Evolutionary conservation across 2,113 vertebrate species (phyloP).

Genomic region (Ia io): DNA sequence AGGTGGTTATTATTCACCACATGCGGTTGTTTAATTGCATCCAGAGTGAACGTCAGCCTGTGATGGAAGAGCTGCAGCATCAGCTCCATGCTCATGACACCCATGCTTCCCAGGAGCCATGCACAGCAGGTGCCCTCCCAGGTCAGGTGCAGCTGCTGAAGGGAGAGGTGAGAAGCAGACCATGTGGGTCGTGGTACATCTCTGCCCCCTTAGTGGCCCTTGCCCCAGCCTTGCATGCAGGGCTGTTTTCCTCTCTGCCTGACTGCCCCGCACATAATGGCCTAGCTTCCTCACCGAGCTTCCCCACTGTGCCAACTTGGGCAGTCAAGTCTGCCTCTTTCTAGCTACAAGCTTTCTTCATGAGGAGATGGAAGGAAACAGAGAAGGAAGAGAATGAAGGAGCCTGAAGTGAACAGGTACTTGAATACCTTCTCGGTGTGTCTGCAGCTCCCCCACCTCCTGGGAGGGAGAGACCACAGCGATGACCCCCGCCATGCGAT

Average conservation of each 20-base stretch:
- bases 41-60: not conserved
- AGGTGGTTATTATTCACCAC: not conserved
- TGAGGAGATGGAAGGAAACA: not conserved
- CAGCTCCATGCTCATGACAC: not conserved
- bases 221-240: accelerated
- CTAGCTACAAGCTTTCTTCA: not conserved
- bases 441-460: not conserved
- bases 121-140: not conserved
- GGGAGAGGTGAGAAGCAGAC: not conserved
- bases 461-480: not conserved
- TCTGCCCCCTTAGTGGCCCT: accelerated
- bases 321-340: not conserved
- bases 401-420: not conserved
- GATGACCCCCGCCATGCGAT: accelerated
- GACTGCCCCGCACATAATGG: accelerated
- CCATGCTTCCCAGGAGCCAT: accelerated
- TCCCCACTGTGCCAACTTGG: not conserved
- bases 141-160: not conserved
- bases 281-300: accelerated
- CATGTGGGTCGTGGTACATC: not conserved
- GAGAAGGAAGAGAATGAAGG: not conserved
- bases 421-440: not conserved
- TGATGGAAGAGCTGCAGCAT: not conserved
- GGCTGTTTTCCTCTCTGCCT: not conserved
- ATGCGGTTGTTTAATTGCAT: not conserved